Conservation (phyloP, 1,140 invertebrate species). For the Cephus cinctus region DNA sequence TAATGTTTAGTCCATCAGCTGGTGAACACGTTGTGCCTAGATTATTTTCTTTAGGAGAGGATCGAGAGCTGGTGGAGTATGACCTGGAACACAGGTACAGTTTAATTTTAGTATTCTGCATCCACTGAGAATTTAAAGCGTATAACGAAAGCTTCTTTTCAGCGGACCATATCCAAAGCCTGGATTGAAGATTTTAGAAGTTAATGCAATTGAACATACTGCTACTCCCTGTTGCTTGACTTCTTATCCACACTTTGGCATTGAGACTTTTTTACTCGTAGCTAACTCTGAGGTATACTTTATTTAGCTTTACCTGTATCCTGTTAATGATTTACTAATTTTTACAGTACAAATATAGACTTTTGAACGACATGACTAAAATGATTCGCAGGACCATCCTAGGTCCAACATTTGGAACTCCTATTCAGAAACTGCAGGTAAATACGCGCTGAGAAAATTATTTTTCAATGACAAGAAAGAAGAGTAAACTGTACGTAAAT, state of each 20-base stretch:
- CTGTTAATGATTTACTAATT: slow-evolving; percentile 6
- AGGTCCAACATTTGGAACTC: slow-evolving; percentile 65
- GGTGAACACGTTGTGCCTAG: slow-evolving; percentile 42
- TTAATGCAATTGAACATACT: slow-evolving; percentile 61
- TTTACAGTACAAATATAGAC: slow-evolving; percentile 67
- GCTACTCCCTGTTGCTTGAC: slow-evolving; percentile 61
- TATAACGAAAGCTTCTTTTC: no score
- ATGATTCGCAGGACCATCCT: slow-evolving; percentile 64
- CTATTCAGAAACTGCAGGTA: slow-evolving; percentile 60
- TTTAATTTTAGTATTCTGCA: slow-evolving; percentile 41
- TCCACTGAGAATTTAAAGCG: no score
- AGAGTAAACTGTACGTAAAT: slow-evolving; percentile 19
- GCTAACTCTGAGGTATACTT: slow-evolving; percentile 55
- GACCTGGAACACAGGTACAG: slow-evolving; percentile 60
- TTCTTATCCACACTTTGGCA: slow-evolving; percentile 34
- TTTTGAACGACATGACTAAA: slow-evolving; percentile 63
- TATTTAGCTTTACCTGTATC: no score
- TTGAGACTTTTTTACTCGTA: slow-evolving; percentile 42
- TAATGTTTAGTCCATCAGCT: slow-evolving; percentile 50
- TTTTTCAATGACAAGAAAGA: slow-evolving; percentile 4
- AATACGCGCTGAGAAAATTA: no score
- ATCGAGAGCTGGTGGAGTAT: slow-evolving; percentile 69
- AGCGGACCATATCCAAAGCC: slow-evolving; percentile 44
- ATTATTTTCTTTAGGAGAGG: slow-evolving; percentile 61
- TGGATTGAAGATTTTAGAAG: slow-evolving; percentile 45